Percentiles rank a stretch among this genome's conserved stretches.
Evolutionary conservation across 2,797 vertebrate genomes (phyloP).

Genomic region (Kryptolebias ocellatus): DNA sequence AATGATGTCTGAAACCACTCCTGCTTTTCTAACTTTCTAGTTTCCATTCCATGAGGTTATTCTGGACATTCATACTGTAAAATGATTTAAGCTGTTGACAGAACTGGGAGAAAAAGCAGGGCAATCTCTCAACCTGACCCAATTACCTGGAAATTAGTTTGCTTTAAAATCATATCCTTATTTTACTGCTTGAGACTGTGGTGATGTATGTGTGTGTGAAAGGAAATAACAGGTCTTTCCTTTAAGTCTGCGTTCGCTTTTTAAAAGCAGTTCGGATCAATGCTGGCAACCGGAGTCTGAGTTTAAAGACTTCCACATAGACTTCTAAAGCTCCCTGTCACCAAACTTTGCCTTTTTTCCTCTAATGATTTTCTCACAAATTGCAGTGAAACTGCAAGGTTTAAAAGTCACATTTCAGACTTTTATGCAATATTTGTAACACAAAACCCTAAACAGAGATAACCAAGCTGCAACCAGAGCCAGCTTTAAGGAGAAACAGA

Average conservation of each 20-base stretch:
- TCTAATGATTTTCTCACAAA: too few species aligned
- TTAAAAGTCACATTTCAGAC: background rate
- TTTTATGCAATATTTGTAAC: background rate
- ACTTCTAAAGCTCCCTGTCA: too few species aligned
- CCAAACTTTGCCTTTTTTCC: too few species aligned
- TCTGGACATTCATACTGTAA: slow-evolving; percentile 28
- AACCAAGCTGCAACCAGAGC: background rate
- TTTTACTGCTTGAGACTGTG: slow-evolving; percentile 16
- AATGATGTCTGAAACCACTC: slow-evolving; percentile 28
- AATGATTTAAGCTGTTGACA: slow-evolving; percentile 52
- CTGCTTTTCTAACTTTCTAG: slow-evolving; percentile 49
- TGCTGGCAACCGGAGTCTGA: slow-evolving; percentile 12
- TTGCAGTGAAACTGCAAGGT: slow-evolving; percentile 13
- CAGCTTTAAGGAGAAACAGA: background rate
- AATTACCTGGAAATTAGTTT: slow-evolving; percentile 55
- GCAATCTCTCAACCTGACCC: slow-evolving; percentile 32
- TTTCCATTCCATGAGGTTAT: slow-evolving; percentile 43
- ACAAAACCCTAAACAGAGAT: too few species aligned
- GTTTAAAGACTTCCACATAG: too few species aligned
- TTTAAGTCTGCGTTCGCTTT: slow-evolving; percentile 14
- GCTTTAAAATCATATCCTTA: slow-evolving; percentile 14
- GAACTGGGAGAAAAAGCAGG: slow-evolving; percentile 35
- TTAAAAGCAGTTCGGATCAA: slow-evolving; percentile 33
- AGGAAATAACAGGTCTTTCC: slow-evolving; percentile 5
- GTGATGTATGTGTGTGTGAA: background rate